These are phyloP conservation scores for Apodemia duryi DNA, from an alignment of 2,888 invertebrate species.

Conservation along the genomic window DNA sequence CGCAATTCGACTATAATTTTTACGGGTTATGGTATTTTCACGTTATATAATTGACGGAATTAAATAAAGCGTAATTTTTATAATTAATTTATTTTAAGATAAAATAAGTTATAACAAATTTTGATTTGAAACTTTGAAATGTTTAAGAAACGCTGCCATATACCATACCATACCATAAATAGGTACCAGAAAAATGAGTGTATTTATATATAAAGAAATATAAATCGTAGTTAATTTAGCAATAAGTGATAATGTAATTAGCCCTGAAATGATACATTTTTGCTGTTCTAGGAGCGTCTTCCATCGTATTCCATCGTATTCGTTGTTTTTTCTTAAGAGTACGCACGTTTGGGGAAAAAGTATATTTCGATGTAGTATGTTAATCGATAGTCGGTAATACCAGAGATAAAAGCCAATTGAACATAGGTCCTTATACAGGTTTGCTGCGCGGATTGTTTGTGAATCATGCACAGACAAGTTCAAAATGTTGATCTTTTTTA, in stretches of 20 bases:
- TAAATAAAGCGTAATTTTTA: neutral
- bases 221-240: conserved; percentile 63
- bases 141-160: conserved; percentile 40
- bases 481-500: too few relatives aligned
- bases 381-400: neutral
- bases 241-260: conserved; percentile 70
- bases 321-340: conserved; percentile 62
- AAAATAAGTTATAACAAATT: neutral
- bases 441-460: neutral
- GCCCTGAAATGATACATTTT: conserved; percentile 68
- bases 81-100: conserved; percentile 5
- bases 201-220: conserved; percentile 58
- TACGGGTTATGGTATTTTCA: neutral
- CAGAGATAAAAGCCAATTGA: neutral
- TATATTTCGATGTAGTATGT: conserved; percentile 6
- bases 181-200: conserved; percentile 55
- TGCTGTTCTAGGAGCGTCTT: conserved; percentile 79
- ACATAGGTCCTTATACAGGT: too few relatives aligned
- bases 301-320: conserved; percentile 77
- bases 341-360: conserved; percentile 44
- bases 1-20: neutral
- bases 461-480: neutral
- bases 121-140: neutral
- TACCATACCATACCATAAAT: conserved; percentile 48
- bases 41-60: neutral